A percentile compares a stretch with the other conserved stretches of the same genome.
Evolutionary conservation across 2,888 invertebrate genomes (phyloP).

Genomic region (Caenorhabditis sp.): DNA sequence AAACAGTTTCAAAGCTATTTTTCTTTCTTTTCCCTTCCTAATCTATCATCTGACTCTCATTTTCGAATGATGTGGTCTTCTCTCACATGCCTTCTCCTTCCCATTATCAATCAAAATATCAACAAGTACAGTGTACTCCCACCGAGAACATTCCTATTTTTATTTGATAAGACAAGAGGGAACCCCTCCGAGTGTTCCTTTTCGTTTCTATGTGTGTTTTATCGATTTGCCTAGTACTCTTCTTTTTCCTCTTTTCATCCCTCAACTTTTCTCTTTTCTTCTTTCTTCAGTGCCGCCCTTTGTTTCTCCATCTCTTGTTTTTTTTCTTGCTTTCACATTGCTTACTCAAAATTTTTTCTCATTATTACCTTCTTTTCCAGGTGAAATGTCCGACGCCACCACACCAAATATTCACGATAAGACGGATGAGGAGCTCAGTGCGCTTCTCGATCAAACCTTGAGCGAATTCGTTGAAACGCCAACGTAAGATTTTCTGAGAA

Average conservation of each 20-base stretch:
- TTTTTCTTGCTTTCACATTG: not conserved
- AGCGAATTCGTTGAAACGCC: constrained; percentile 56
- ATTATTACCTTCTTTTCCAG: constrained; percentile 32
- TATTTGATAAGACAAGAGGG: constrained; percentile 39
- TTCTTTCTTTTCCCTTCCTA: not conserved
- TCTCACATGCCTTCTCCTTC: constrained; percentile 3
- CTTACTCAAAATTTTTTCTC: not conserved
- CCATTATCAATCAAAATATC: not conserved
- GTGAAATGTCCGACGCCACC: constrained; percentile 56
- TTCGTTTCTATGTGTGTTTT: constrained; percentile 47
- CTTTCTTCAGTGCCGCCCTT: constrained; percentile 3
- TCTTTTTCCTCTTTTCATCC: constrained; percentile 1
- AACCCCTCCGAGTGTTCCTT: not conserved
- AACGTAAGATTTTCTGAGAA: constrained; percentile 51
- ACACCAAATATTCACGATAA: constrained; percentile 24
- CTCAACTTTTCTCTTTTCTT: constrained; percentile 3
- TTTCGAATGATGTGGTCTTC: not conserved
- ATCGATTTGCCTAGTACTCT: constrained; percentile 31
- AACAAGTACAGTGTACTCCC: constrained; percentile 47
- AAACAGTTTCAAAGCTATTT: not conserved
- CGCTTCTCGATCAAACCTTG: constrained; percentile 66
- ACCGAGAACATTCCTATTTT: constrained; percentile 8
- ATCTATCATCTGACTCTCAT: constrained; percentile 3
- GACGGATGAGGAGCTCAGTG: constrained; percentile 63
- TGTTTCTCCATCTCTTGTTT: constrained; percentile 7